A percentile compares a stretch with the other conserved stretches of the same genome.
Evolutionary conservation across 2,797 vertebrate genomes (phyloP).

Genomic region (Thripadectes ignobilis): DNA sequence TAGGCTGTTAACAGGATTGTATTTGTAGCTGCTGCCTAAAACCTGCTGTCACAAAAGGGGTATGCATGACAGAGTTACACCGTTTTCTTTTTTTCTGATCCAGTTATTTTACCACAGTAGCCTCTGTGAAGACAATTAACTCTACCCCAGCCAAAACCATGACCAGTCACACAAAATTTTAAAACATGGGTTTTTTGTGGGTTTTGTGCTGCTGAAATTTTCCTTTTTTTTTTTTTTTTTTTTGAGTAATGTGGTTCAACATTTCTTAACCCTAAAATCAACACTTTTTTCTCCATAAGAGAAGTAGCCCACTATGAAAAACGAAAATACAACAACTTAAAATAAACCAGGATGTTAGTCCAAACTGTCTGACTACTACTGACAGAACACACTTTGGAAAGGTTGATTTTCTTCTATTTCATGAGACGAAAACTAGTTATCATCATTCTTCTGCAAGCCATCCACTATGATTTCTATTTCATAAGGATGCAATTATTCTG

Average conservation of each 20-base stretch:
- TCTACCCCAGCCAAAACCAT: neutral
- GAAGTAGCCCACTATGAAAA: neutral
- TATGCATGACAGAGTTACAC: neutral
- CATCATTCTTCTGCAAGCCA: neutral
- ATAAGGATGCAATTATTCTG: neutral
- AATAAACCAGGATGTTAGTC: neutral
- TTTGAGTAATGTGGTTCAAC: neutral
- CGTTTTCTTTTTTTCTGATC: neutral
- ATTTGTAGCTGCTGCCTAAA: neutral
- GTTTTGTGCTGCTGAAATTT: neutral
- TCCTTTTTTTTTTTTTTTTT: neutral
- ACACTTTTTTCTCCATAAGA: neutral
- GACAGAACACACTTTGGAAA: neutral
- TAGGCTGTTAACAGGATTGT: neutral
- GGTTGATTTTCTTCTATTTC: neutral
- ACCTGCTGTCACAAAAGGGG: neutral
- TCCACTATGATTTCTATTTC: neutral
- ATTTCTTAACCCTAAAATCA: neutral
- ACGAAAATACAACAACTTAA: neutral
- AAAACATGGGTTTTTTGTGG: neutral
- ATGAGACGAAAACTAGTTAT: neutral
- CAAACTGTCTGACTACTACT: neutral
- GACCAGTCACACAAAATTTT: neutral
- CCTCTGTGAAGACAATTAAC: neutral
- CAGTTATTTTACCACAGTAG: neutral